These are phyloP conservation scores for Papilio aristodemus DNA, from an alignment of 1,140 invertebrate species.

Conservation along the genomic window DNA sequence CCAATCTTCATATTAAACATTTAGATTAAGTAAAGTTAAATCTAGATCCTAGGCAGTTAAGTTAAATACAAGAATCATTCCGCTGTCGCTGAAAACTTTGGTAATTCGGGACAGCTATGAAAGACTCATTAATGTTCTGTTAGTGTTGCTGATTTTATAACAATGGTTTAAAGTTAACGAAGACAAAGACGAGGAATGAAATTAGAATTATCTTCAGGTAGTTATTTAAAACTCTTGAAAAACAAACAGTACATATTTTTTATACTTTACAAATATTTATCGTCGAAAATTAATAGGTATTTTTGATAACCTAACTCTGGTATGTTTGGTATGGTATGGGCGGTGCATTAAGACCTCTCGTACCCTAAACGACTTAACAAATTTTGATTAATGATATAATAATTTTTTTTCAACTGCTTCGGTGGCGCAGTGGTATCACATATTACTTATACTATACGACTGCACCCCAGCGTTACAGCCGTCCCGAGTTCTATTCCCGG, in stretches of 20 bases:
- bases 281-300: too few relatives aligned
- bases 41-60: conserved; percentile 20
- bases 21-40: conserved; percentile 20
- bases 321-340: too few relatives aligned
- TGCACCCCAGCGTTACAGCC: too few relatives aligned
- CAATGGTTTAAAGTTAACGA: conserved; percentile 5
- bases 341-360: too few relatives aligned
- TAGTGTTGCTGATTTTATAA: conserved; percentile 22
- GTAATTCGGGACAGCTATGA: conserved; percentile 8
- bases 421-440: too few relatives aligned
- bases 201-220: neutral
- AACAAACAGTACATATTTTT: neutral
- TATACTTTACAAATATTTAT: neutral
- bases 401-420: too few relatives aligned
- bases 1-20: conserved; percentile 10
- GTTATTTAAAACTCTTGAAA: neutral
- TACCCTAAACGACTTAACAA: too few relatives aligned
- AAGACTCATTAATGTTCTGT: conserved; percentile 24
- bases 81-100: conserved; percentile 3
- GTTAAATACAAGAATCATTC: conserved; percentile 21
- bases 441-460: too few relatives aligned
- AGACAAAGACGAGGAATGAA: conserved; percentile 11
- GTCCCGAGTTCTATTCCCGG: too few relatives aligned
- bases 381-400: too few relatives aligned
- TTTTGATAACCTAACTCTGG: too few relatives aligned